phyloP scores from a whole-genome alignment of 2,797 vertebrate species.

The Enteromius trimaculatus region DNA sequence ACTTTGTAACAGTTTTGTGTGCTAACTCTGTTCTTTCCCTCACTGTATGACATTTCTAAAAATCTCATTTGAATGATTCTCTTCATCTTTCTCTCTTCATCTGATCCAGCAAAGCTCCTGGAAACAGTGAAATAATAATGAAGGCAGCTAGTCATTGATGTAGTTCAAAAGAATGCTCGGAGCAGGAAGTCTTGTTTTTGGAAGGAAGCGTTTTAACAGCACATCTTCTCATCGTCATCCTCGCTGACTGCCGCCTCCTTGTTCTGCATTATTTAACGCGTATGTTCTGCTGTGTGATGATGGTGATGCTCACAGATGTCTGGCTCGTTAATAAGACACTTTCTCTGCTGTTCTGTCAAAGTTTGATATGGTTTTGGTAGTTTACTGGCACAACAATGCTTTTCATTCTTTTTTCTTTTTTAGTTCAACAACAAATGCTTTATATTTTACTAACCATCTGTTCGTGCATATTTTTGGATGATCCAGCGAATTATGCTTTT shows the following conservation, averaged over 20 bases:
- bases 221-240: not conserved
- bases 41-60: slow-evolving; percentile 11
- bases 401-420: not conserved
- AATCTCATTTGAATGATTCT: not conserved
- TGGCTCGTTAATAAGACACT: slow-evolving; percentile 39
- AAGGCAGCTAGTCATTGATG: slow-evolving; percentile 5
- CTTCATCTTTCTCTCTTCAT: slow-evolving; percentile 7
- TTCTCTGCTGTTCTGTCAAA: slow-evolving; percentile 6
- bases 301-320: slow-evolving; percentile 45
- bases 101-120: slow-evolving; percentile 10
- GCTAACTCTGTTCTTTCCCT: not conserved
- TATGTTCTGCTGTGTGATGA: slow-evolving; percentile 45
- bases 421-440: not conserved
- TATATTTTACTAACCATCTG: not conserved
- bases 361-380: not conserved
- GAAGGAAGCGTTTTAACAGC: slow-evolving; percentile 19
- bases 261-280: slow-evolving; percentile 60
- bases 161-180: not conserved
- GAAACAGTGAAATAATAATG: slow-evolving; percentile 32
- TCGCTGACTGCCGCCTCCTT: slow-evolving; percentile 30
- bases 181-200: slow-evolving; percentile 15
- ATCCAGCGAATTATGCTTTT: not conserved
- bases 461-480: not conserved
- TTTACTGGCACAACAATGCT: not conserved
- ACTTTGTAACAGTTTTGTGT: not conserved